Evolutionary conservation across 2,113 vertebrate genomes (phyloP).

Genomic region (Lagenorhynchus albirostris): DNA sequence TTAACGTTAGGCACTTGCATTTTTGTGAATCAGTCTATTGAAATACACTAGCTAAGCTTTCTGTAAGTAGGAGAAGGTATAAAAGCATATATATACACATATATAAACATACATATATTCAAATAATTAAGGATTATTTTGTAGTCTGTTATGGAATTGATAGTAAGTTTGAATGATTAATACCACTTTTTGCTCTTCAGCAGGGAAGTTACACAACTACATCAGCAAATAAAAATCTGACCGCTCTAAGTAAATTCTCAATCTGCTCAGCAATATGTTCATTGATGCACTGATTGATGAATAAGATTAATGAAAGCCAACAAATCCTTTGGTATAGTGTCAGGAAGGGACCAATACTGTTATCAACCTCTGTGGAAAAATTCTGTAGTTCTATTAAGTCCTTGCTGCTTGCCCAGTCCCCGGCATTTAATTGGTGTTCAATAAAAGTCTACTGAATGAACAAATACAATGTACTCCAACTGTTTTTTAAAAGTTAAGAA

Average conservation of each 20-base stretch:
- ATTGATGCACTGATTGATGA: not conserved
- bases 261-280: constrained; percentile 8
- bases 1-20: not conserved
- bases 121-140: not conserved
- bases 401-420: not conserved
- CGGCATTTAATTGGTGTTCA: not conserved
- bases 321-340: not conserved
- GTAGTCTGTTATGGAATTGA: not conserved
- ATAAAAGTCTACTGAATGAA: constrained; percentile 1
- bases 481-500: not conserved
- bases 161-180: not conserved
- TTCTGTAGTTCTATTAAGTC: not conserved
- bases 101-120: not conserved
- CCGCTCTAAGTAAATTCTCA: not conserved
- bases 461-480: not conserved
- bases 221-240: not conserved
- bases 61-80: not conserved
- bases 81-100: not conserved
- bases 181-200: not conserved
- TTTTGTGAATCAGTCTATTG: not conserved
- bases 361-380: not conserved
- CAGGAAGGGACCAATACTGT: not conserved
- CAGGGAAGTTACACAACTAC: not conserved
- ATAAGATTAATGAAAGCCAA: constrained; percentile 27
- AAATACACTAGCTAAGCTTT: constrained; percentile 1